Percentiles rank a stretch among this genome's conserved stretches.
Conservation (phyloP, 2,797 vertebrate genomes). For the Microctenopoma stevenorrisi region DNA sequence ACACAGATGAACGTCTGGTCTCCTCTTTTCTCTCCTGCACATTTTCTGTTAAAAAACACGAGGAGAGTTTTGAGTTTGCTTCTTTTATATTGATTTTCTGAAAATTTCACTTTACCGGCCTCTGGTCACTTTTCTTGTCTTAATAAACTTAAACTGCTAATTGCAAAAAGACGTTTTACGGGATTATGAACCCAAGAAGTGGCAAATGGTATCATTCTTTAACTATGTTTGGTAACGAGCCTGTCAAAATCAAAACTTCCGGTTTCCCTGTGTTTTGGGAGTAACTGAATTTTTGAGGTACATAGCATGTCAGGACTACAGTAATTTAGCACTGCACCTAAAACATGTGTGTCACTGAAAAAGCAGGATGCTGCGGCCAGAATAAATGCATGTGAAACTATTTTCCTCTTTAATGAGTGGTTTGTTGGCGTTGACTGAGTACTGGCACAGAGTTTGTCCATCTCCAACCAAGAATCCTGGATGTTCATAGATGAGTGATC, state of each 20-base stretch:
- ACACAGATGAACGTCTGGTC: slow-evolving; percentile 2
- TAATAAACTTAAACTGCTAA: too few relatives aligned
- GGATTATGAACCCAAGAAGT: neutral
- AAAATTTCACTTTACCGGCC: slow-evolving; percentile 1
- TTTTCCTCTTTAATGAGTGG: slow-evolving; percentile 54
- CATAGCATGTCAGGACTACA: slow-evolving; percentile 22
- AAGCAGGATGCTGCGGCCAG: slow-evolving; percentile 37
- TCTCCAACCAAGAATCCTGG: slow-evolving; percentile 36
- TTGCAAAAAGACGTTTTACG: neutral
- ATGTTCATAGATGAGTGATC: slow-evolving; percentile 60
- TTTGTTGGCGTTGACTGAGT: slow-evolving; percentile 58
- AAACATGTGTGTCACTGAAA: slow-evolving; percentile 27
- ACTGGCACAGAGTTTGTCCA: slow-evolving; percentile 51
- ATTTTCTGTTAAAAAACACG: neutral
- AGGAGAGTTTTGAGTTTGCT: neutral
- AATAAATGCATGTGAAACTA: slow-evolving; percentile 51
- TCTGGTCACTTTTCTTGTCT: too few relatives aligned
- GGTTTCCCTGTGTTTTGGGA: slow-evolving; percentile 11
- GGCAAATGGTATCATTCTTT: neutral
- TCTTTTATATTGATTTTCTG: neutral
- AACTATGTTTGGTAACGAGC: slow-evolving; percentile 17
- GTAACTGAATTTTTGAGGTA: slow-evolving; percentile 14
- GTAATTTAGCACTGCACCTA: slow-evolving; percentile 35
- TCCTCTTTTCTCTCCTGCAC: slow-evolving; percentile 18
- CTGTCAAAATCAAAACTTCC: slow-evolving; percentile 8